These are phyloP conservation scores for Prunella strophiata DNA, from an alignment of 2,797 vertebrate genomes.

Conservation along the genomic window DNA sequence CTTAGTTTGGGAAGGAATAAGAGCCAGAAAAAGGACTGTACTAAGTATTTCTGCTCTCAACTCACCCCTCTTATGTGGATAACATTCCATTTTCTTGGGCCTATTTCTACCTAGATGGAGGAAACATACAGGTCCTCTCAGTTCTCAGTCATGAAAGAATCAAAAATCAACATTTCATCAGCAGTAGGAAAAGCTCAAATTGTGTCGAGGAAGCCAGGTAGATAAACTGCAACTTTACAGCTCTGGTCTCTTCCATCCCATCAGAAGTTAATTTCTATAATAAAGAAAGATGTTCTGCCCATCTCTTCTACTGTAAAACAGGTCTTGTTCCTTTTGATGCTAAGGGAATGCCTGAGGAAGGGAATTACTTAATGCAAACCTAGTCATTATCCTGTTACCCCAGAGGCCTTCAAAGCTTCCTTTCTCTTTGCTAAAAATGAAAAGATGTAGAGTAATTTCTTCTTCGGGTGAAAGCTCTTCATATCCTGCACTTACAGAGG, in stretches of 20 bases:
- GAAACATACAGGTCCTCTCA: background rate
- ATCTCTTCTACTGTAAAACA: background rate
- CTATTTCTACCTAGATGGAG: background rate
- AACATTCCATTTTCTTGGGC: background rate
- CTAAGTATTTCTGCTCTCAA: background rate
- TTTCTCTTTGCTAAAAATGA: slow-evolving; percentile 40
- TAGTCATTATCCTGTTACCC: background rate
- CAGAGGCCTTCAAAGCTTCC: slow-evolving; percentile 12
- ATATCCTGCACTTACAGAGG: slow-evolving; percentile 18
- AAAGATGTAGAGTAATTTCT: slow-evolving; percentile 16
- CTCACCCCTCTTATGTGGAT: background rate
- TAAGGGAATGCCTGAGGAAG: slow-evolving; percentile 11
- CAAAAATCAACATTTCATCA: slow-evolving; percentile 28
- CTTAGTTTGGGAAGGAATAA: slow-evolving; percentile 30
- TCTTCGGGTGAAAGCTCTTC: slow-evolving; percentile 56
- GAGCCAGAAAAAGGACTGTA: slow-evolving; percentile 18
- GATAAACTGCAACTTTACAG: background rate
- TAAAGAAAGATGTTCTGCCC: background rate
- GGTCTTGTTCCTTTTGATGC: slow-evolving; percentile 50
- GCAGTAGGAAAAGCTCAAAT: background rate
- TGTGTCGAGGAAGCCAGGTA: background rate
- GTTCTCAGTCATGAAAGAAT: background rate
- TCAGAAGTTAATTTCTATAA: background rate
- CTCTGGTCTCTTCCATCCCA: slow-evolving; percentile 5
- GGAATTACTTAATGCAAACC: background rate